Evolutionary conservation across 1,140 invertebrate species (phyloP), one percentile per base, ranked within the genome.

Genomic region (Cotesia chilonis): DNA sequence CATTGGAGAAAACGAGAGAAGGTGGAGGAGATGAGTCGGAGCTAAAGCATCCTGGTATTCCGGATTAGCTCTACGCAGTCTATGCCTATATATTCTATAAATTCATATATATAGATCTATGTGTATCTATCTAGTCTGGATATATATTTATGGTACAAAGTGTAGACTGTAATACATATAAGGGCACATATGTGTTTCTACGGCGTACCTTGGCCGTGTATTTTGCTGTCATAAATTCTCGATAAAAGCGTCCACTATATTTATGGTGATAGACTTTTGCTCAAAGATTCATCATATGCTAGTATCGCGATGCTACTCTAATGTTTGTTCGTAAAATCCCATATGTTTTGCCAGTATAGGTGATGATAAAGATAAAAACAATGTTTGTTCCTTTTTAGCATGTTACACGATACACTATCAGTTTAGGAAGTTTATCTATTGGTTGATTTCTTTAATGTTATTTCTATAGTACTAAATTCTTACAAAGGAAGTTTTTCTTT

Each of bases 181-280:
- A 47, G 10, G 41, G 41, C 41, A 47, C 41, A 7, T 6, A 6
- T 47, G 28, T 28, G 28, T 28, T 2, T 14, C n/a, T 14, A 5
- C 17, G 9, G 57, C 20, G 28, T 63, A 28, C 36, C 20, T 63
- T 63, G 60, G 60, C 60, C 28, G 28, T 28, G 28, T 28, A 63
- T 65, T 51, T 68, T 68, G 54, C 54, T 36, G 52, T 68, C 36
- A 68, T 68, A 68, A 68, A 68, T 68, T 68, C 28, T 17, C 67
- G 67, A 68, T 68, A 68, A 68, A 28, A 68, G 51, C 51, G 66
- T 68, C 20, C n/a, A 68, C 20, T 28, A 10, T 68, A 68, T 55
- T 68, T 51, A 68, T 54, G 38, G 66, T 36, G 66, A 68, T 51
- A 68, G 64, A 28, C 20, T 51, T 65, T 65, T 14, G 9, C 14